Conservation (phyloP, 1,140 invertebrate genomes). For the Drosophila nikananu region DNA sequence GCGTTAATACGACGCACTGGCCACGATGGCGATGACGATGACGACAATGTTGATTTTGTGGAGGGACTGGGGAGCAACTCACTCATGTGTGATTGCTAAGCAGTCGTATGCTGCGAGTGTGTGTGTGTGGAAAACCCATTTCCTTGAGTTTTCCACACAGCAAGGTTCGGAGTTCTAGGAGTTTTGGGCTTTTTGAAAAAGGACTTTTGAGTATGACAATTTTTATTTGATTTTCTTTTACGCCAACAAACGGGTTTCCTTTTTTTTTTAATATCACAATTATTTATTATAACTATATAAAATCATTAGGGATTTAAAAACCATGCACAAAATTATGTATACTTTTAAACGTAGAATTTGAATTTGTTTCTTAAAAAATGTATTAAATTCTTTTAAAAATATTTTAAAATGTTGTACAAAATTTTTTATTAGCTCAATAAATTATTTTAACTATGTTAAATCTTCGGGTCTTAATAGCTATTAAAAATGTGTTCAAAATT, state of each 20-base stretch:
- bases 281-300: background rate
- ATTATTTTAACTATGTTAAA: too few species aligned
- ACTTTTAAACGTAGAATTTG: too few species aligned
- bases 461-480: too few species aligned
- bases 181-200: background rate
- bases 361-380: too few species aligned
- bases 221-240: background rate
- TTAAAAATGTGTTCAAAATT: too few species aligned
- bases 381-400: too few species aligned
- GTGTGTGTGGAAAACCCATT: conserved; percentile 14
- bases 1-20: conserved; percentile 59
- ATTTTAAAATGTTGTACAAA: too few species aligned
- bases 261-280: background rate
- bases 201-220: background rate
- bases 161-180: background rate
- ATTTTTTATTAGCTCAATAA: too few species aligned
- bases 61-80: conserved; percentile 16
- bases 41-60: conserved; percentile 33
- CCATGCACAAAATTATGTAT: too few species aligned
- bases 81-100: conserved; percentile 66
- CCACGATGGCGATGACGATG: conserved; percentile 7
- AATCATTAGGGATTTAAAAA: too few species aligned
- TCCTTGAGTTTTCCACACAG: conserved; percentile 12
- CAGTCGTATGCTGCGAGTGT: conserved; percentile 17
- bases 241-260: background rate